Evolutionary conservation across 1,140 invertebrate species (phyloP), one percentile per base, ranked within the genome.

Genomic region (Heliconius himera): DNA sequence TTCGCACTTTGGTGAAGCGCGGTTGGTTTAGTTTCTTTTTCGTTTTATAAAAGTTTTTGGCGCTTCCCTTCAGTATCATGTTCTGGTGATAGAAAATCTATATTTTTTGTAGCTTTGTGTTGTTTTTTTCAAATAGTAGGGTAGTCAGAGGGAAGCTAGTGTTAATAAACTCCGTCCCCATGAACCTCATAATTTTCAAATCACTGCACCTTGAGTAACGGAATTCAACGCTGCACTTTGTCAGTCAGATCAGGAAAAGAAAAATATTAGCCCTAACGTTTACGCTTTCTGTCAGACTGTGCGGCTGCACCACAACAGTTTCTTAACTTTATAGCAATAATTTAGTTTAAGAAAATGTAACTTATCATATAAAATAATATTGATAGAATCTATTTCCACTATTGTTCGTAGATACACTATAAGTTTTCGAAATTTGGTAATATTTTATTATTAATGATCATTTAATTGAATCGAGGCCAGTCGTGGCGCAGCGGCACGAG

Each of bases 1-100:
- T 80, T 80, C 74, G 71, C 74, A 75, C 79, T 80, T 76, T 38
- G 13, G 74, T 13, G 41, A 80, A 76, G 41, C 60, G 79, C 76
- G 66, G 74, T 73, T n/a, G 54, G 46, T 76, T 79, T 73, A 54
- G 46, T 70, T 76, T 26, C 29, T 29, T 66, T 46, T 46, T 46
- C 3, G 41, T 60, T n/a, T 3, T 9, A n/a, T 26, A 13, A 66
- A 66, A 66, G 26, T 66, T 66, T 66, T 26, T 66, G n/a, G 9
- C 60, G 22, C 26, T 66, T 26, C 13, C 3, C 26, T 13, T 66
- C 16, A 66, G 60, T 13, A 22, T 22, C 2, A 22, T 29, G 26
- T 66, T 66, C 60, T 66, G 22, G 13, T 9, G 5, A 16, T 66
- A 26, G 18, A 51, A 51, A 18, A 51, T 51, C 6, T 51, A 18